Evolutionary conservation across 2,797 vertebrate genomes (phyloP).

Genomic region (Esox masquinongy): DNA sequence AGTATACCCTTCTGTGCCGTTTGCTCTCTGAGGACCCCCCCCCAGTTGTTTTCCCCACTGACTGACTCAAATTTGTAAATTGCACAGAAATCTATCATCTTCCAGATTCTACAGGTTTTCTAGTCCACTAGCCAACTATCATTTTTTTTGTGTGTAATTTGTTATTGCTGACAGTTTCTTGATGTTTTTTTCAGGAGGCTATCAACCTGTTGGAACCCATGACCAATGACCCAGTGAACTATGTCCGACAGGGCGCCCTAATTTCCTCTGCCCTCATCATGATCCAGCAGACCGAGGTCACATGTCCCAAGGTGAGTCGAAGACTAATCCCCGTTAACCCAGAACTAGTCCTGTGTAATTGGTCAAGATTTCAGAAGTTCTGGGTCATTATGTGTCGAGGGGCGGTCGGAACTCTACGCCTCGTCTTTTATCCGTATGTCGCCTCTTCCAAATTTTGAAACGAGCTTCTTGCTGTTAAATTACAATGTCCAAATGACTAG

Average conservation of each 20-base stretch:
- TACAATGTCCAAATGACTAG: too few species aligned
- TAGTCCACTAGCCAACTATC: not conserved
- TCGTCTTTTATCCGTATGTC: too few species aligned
- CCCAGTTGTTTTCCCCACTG: not conserved
- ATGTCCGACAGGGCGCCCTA: constrained; percentile 95
- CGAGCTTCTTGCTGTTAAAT: too few species aligned
- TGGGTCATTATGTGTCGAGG: too few species aligned
- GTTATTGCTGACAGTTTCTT: constrained; percentile 2
- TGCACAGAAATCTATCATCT: not conserved
- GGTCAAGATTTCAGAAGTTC: too few species aligned
- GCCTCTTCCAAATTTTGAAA: too few species aligned
- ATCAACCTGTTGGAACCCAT: constrained; percentile 98
- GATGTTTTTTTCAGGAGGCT: constrained; percentile 79
- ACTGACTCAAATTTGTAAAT: too few species aligned
- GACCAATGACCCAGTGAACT: constrained; percentile 99
- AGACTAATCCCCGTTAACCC: not conserved
- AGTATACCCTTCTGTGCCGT: not conserved
- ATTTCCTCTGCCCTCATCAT: constrained; percentile 97
- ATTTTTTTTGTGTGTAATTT: not conserved
- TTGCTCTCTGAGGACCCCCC: not conserved
- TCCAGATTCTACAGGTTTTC: not conserved
- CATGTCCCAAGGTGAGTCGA: constrained; percentile 90
- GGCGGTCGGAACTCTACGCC: too few species aligned
- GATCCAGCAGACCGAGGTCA: constrained; percentile 97
- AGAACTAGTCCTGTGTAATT: constrained; percentile 14